These are phyloP conservation scores for Drosophila pseudotakahashii DNA, from an alignment of 2,888 invertebrate species.

Conservation along the genomic window DNA sequence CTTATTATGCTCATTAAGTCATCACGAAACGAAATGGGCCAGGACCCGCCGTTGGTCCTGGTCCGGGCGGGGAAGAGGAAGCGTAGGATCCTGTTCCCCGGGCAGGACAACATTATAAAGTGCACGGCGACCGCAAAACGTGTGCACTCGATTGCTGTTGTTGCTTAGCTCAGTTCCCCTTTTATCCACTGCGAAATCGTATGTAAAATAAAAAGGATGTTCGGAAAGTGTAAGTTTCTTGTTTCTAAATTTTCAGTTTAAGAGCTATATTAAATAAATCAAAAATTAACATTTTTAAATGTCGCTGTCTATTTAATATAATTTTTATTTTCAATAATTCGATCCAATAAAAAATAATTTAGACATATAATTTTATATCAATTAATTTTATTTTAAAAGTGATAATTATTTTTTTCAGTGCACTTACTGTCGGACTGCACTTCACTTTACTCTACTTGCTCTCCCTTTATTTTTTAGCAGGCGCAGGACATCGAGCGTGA, in stretches of 20 bases:
- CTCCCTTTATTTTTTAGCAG: slow-evolving; percentile 29
- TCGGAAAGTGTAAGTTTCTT: too few relatives aligned
- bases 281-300: too few relatives aligned
- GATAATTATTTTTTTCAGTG: too few relatives aligned
- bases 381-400: too few relatives aligned
- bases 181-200: slow-evolving; percentile 4
- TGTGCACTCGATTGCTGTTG: slow-evolving; percentile 61
- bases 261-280: too few relatives aligned
- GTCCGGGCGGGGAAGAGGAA: slow-evolving; percentile 11
- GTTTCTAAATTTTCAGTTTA: too few relatives aligned
- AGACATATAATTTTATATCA: too few relatives aligned
- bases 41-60: slow-evolving; percentile 19
- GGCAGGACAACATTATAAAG: slow-evolving; percentile 62
- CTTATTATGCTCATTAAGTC: slow-evolving; percentile 80
- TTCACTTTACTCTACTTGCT: slow-evolving; percentile 46
- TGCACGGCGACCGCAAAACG: slow-evolving; percentile 65
- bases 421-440: slow-evolving; percentile 27
- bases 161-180: slow-evolving; percentile 48
- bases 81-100: slow-evolving; percentile 18
- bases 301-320: too few relatives aligned
- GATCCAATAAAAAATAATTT: too few relatives aligned
- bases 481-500: slow-evolving; percentile 75
- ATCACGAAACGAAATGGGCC: slow-evolving; percentile 59
- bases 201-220: not conserved
- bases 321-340: too few relatives aligned